These are phyloP conservation scores for Buceros bicornis DNA, from an alignment of 2,797 vertebrate species.

Conservation along the genomic window DNA sequence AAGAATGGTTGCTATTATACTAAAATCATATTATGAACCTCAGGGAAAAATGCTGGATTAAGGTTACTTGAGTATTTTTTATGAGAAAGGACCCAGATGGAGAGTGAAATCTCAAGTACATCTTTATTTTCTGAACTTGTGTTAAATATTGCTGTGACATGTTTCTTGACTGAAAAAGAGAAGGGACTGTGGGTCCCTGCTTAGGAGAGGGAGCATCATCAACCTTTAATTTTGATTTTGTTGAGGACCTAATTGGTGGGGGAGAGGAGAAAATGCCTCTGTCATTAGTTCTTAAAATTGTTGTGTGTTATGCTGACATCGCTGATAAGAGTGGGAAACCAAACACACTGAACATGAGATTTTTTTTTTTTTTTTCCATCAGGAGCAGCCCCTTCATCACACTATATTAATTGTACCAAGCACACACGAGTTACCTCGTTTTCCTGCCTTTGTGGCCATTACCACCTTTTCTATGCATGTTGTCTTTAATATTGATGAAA, in stretches of 20 bases:
- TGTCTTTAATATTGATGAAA: neutral
- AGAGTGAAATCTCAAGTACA: neutral
- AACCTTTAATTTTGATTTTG: neutral
- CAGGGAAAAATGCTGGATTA: neutral
- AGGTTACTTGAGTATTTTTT: neutral
- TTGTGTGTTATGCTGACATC: neutral
- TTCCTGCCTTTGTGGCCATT: neutral
- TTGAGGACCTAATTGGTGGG: neutral
- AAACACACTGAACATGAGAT: rapidly evolving
- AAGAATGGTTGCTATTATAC: neutral
- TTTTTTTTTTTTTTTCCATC: neutral
- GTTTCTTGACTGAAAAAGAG: neutral
- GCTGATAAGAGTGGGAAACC: neutral
- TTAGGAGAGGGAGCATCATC: neutral
- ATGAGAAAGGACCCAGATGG: neutral
- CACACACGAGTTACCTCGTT: neutral
- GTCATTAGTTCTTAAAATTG: neutral
- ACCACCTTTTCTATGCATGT: neutral
- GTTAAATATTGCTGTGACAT: neutral
- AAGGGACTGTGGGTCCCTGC: neutral
- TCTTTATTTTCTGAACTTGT: neutral
- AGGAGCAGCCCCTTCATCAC: neutral
- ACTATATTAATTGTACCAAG: neutral
- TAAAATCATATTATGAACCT: neutral
- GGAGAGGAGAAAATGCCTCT: neutral